phyloP scores from a whole-genome alignment of 64 coral and sea anemone genomes.

The Trachythela sp. region DNA sequence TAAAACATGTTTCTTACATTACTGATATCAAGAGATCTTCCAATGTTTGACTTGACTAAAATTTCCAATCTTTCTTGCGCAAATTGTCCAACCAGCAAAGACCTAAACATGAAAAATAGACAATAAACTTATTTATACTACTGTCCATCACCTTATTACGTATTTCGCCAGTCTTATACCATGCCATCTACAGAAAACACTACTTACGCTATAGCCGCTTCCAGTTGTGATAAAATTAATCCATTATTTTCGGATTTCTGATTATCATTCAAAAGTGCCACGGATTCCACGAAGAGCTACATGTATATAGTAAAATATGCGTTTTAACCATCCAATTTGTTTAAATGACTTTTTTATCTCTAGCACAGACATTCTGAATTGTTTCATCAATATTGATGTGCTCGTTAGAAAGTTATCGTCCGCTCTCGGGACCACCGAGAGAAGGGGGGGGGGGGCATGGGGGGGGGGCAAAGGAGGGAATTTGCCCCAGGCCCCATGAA shows the following conservation, averaged over 20 bases:
- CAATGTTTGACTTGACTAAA: not conserved
- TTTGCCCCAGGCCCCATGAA: too few relatives aligned
- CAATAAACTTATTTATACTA: not conserved
- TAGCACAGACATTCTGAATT: too few relatives aligned
- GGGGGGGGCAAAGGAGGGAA: too few relatives aligned
- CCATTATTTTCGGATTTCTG: not conserved
- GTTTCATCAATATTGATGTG: too few relatives aligned
- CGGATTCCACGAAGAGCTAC: not conserved
- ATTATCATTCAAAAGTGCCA: not conserved
- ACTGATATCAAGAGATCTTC: not conserved
- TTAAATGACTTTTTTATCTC: too few relatives aligned
- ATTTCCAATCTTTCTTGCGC: not conserved
- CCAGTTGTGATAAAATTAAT: not conserved
- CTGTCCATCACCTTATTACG: too few relatives aligned
- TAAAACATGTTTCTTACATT: not conserved
- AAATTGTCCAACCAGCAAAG: not conserved
- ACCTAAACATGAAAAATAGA: not conserved
- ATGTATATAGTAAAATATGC: not conserved
- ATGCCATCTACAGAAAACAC: too few relatives aligned
- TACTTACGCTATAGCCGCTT: not conserved
- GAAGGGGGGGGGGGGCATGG: too few relatives aligned
- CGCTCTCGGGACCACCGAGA: too few relatives aligned
- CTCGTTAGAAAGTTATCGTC: too few relatives aligned
- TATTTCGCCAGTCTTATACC: too few relatives aligned
- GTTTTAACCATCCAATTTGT: too few relatives aligned